Evolutionary conservation across 2,888 invertebrate genomes (phyloP), one percentile per base, ranked within the genome.

Genomic region (Polylopha cassiicola): DNA sequence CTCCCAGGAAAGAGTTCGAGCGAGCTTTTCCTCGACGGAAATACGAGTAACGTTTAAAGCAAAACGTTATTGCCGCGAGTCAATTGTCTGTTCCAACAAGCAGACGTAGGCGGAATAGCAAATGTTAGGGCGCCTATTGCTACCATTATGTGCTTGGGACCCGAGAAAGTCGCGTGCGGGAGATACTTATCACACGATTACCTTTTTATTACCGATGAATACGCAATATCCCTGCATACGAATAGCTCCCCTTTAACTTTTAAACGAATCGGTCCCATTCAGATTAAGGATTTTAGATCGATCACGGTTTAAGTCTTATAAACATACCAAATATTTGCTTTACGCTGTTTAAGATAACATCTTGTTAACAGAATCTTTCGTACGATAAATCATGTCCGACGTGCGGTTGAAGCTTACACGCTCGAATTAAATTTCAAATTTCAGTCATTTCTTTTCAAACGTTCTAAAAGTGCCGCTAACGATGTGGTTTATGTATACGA

Each of bases 11-110:
- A 27, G 22, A 28, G n/a, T 24, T 11, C 24, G 23, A 17, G 17
- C n/a, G 7, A 24, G 30, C 22, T 33, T 39, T 22, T 39, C 33
- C 18, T 39, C 15, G 32, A 14, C 28, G 33, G 22, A 39, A 39
- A 39, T 28, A 28, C 38, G 50, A 53, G 54, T 48, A 52, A 53
- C 50, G 48, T 31, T 37, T 47, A 61, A 65, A 58, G 58, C 61
- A 61, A 65, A 67, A 62, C 60, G 58, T 59, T 69, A 69, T 67
- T 65, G 63, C 61, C 55, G 51, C 50, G 51, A 71, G 62, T 65
- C 68, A 65, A 71, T 71, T 69, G 66, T 51, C 56, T 63, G 60
- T 64, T 66, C 65, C 69, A 67, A 69, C 54, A 65, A 47, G 50
- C 51, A 55, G 49, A 64, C 64, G 65, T 54, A 65, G 53, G 55